Evolutionary conservation across 1,140 invertebrate genomes (phyloP).

Genomic region (Drosophila nannoptera): DNA sequence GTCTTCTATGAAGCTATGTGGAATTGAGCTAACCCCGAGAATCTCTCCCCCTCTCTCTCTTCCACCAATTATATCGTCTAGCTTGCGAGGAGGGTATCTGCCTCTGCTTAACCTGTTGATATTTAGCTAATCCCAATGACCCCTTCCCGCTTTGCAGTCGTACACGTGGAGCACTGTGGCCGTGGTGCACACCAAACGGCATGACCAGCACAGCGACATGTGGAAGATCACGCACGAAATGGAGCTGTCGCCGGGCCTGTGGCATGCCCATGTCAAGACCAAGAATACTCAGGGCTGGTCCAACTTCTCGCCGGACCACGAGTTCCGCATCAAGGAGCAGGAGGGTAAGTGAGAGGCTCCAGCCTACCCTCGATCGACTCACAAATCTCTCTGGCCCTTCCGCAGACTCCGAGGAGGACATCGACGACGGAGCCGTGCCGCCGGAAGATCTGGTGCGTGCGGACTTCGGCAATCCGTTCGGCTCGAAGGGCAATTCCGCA

Average conservation of each 20-base stretch:
- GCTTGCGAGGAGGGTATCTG: too few species aligned
- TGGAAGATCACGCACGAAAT: constrained; percentile 78
- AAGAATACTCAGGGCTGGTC: constrained; percentile 77
- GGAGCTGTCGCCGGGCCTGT: constrained; percentile 65
- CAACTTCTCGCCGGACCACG: constrained; percentile 64
- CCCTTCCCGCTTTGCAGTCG: constrained; percentile 40
- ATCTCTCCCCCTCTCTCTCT: too few species aligned
- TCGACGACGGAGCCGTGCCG: constrained; percentile 43
- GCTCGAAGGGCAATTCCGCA: constrained; percentile 14
- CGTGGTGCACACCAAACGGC: constrained; percentile 68
- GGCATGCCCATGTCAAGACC: constrained; percentile 71
- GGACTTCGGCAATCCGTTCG: constrained; percentile 34
- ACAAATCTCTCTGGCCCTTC: background rate
- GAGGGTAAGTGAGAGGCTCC: constrained; percentile 31
- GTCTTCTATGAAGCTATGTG: constrained; percentile 18
- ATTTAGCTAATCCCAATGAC: background rate
- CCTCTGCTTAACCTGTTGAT: background rate
- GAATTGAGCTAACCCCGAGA: constrained; percentile 5
- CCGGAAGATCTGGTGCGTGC: constrained; percentile 59
- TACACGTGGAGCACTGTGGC: constrained; percentile 73
- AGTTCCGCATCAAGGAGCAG: constrained; percentile 50
- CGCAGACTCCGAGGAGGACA: constrained; percentile 25
- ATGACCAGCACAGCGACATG: constrained; percentile 59
- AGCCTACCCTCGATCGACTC: background rate
- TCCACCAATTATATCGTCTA: too few species aligned